Percentiles rank a stretch among this genome's conserved stretches.
Evolutionary conservation across 2,888 invertebrate species (phyloP).

Genomic region (Prosopocoilus inquinatus): DNA sequence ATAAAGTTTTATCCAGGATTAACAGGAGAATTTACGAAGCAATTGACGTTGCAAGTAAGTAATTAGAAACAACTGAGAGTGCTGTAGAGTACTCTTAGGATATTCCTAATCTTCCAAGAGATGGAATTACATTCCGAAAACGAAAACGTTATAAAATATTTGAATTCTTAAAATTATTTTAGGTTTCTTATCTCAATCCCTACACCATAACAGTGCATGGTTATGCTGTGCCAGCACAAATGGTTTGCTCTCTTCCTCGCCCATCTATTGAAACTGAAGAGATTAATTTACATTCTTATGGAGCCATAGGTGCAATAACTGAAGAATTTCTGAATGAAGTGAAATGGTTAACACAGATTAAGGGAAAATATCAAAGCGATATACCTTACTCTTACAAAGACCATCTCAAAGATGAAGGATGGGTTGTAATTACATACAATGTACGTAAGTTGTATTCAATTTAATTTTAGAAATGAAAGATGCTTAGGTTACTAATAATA

Average conservation of each 20-base stretch:
- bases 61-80: too few species aligned
- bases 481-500: too few species aligned
- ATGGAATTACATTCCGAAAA: too few species aligned
- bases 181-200: slow-evolving; percentile 59
- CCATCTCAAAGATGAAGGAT: slow-evolving; percentile 34
- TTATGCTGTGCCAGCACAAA: slow-evolving; percentile 60
- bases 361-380: slow-evolving; percentile 22
- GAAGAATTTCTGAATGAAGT: slow-evolving; percentile 49
- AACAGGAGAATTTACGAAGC: slow-evolving; percentile 55
- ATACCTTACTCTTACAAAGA: slow-evolving; percentile 21
- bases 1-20: slow-evolving; percentile 51
- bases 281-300: slow-evolving; percentile 49
- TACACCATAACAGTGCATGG: slow-evolving; percentile 56
- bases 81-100: too few species aligned
- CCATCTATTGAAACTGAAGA: slow-evolving; percentile 32
- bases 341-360: slow-evolving; percentile 14
- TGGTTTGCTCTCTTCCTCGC: slow-evolving; percentile 55
- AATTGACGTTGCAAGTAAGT: slow-evolving; percentile 43
- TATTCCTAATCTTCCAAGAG: not conserved
- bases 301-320: slow-evolving; percentile 52
- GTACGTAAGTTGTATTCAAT: slow-evolving; percentile 23
- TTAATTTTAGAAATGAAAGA: too few species aligned
- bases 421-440: slow-evolving; percentile 40
- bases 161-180: too few species aligned
- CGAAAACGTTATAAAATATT: too few species aligned